Conservation (phyloP, 2,113 vertebrate genomes). For the Rhea americana region DNA sequence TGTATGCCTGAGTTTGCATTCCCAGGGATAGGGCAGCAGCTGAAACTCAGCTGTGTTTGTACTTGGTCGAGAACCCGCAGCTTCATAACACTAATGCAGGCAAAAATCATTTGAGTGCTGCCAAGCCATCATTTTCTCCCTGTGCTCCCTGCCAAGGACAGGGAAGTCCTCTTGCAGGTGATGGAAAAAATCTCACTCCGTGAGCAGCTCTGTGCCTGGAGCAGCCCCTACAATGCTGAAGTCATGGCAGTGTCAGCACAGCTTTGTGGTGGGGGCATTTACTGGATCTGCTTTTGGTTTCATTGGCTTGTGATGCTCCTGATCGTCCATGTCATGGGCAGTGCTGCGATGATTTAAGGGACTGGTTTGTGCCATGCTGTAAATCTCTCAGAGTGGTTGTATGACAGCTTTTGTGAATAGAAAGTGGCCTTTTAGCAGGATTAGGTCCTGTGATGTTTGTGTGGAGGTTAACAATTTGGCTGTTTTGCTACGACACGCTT, state of each 20-base stretch:
- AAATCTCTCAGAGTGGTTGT: neutral
- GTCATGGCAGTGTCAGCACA: accelerated
- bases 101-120: neutral
- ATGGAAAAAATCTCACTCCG: neutral
- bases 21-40: neutral
- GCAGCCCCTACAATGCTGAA: neutral
- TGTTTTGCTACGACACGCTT: accelerated
- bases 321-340: neutral
- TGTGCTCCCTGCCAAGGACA: neutral
- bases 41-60: neutral
- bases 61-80: neutral
- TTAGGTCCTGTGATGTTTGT: accelerated
- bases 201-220: neutral
- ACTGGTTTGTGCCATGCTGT: neutral
- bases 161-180: neutral
- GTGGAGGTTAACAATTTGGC: neutral
- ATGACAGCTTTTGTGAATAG: neutral
- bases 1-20: neutral
- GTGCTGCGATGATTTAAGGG: neutral
- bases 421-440: neutral
- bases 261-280: neutral
- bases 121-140: neutral
- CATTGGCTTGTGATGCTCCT: accelerated
- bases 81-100: too few species aligned
- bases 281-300: neutral